Conservation (phyloP, 2,113 vertebrate species). For the Osmerus mordax region DNA sequence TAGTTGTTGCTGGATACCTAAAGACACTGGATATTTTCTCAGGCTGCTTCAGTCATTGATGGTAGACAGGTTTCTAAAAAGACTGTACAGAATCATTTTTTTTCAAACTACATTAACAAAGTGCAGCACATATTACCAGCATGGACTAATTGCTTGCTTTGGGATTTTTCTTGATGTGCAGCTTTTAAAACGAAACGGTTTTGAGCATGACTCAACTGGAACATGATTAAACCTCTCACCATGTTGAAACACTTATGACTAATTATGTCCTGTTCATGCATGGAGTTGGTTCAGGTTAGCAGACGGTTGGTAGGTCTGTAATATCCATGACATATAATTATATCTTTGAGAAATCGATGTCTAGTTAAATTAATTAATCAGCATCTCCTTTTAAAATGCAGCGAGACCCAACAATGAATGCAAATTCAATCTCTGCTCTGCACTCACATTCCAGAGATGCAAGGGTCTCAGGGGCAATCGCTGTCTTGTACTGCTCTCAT, state of each 20-base stretch:
- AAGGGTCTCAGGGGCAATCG: conserved; percentile 21
- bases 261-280: conserved; percentile 10
- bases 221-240: not conserved
- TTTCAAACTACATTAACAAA: no score
- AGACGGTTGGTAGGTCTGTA: not conserved
- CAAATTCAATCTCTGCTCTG: conserved; percentile 16
- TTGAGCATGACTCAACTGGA: not conserved
- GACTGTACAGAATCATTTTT: no score
- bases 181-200: not conserved
- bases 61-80: no score
- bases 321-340: conserved; percentile 19
- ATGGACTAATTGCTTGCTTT: not conserved
- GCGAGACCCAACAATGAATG: conserved; percentile 8
- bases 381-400: conserved; percentile 15
- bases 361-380: conserved; percentile 30
- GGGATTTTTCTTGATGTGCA: not conserved
- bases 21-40: no score
- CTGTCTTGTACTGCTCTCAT: conserved; percentile 11
- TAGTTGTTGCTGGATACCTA: no score
- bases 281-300: conserved; percentile 3
- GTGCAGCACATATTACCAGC: not conserved
- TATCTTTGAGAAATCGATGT: conserved; percentile 4
- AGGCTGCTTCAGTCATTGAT: no score
- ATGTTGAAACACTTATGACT: conserved; percentile 3
- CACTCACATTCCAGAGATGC: conserved; percentile 16